Evolutionary conservation across 2,888 invertebrate genomes (phyloP), one percentile per base, ranked within the genome.

Genomic region (Euzophera pinguis): DNA sequence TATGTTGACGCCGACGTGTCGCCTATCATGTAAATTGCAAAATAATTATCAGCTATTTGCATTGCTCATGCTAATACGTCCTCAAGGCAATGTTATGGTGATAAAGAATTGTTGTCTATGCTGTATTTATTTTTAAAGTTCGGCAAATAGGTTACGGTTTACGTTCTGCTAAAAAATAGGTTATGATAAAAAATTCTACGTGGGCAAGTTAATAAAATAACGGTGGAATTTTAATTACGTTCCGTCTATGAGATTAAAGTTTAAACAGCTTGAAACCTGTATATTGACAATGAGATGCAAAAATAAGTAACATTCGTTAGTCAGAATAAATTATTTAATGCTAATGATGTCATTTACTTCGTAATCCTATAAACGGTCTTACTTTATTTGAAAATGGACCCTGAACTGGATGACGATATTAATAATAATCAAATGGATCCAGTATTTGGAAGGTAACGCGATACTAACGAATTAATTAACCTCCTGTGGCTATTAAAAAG

Each of bases 21-120:
- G 62, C 58, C 60, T 65, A 64, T 83, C 76, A 84, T 84, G 84
- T 83, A 83, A 85, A 84, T 85, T 84, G 76, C 72, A 67, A 81
- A 81, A 77, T 79, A 79, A 83, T 83, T 81, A 81, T 78, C 75
- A 69, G 69, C 62, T 68, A 71, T 77, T 72, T 71, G 64, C 69
- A 72, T 68, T 63, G 63, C 58, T 60, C 62, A 60, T 58, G 63
- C 61, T 70, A 71, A 71, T 67, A 54, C 63, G 67, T 69, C 57
- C 50, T 60, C 68, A 65, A 67, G 67, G 69, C 62, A 56, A 59
- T 54, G 43, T 53, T 47, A 37, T 38, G n/a, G 13, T 27, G 27
- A 1, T 41, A 8, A n/a, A 16, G 10, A 22, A 43, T 17, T 43
- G 35, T 51, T 51, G 35, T 51, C 52, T 61, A 57, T 58, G 45